Evolutionary conservation across 2,888 invertebrate species (phyloP).

Genomic region (Cataglyphis altisquamis): DNA sequence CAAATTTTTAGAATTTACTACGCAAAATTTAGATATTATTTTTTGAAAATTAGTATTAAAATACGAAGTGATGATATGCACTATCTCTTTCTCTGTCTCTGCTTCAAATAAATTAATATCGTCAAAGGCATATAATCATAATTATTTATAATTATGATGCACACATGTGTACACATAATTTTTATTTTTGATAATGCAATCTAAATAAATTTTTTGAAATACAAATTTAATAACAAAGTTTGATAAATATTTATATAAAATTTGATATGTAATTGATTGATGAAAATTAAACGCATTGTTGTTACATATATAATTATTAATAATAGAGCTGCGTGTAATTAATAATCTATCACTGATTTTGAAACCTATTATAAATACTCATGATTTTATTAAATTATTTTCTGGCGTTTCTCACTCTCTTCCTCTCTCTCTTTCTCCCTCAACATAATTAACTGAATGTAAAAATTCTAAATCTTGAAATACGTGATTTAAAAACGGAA

Average conservation of each 20-base stretch:
- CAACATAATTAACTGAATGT: slow-evolving; percentile 5
- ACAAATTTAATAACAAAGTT: background rate
- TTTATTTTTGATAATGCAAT: background rate
- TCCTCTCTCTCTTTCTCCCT: too few species aligned
- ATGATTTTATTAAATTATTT: slow-evolving; percentile 20
- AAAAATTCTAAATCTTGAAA: slow-evolving; percentile 31
- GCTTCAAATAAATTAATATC: background rate
- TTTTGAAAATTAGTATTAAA: background rate
- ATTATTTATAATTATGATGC: slow-evolving; percentile 12
- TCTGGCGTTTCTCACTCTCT: slow-evolving; percentile 2
- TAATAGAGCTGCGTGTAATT: slow-evolving; percentile 18
- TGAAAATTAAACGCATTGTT: slow-evolving; percentile 36
- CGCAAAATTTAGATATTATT: background rate
- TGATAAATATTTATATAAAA: background rate
- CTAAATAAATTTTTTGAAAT: slow-evolving; percentile 1
- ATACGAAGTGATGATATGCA: background rate
- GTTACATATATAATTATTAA: slow-evolving; percentile 9
- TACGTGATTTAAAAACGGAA: background rate
- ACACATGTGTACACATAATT: background rate
- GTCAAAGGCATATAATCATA: background rate
- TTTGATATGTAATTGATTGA: background rate
- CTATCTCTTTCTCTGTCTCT: too few species aligned
- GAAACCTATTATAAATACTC: slow-evolving; percentile 16
- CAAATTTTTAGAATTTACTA: background rate
- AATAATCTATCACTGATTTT: slow-evolving; percentile 11